These are phyloP conservation scores for Polypterus senegalus DNA, from an alignment of 2,113 vertebrate genomes.

Conservation along the genomic window DNA sequence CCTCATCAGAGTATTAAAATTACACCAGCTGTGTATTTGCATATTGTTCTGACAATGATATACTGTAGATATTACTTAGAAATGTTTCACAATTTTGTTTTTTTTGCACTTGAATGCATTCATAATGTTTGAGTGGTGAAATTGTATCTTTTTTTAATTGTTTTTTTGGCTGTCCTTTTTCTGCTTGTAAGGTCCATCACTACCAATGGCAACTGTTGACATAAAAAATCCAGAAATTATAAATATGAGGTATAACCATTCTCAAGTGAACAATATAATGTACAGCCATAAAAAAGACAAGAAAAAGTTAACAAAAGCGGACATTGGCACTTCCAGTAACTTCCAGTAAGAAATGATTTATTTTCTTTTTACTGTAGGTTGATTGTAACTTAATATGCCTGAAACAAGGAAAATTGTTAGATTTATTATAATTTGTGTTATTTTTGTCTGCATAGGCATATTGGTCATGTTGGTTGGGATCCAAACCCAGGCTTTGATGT, in stretches of 20 bases:
- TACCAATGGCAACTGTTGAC: constrained; percentile 93
- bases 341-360: constrained; percentile 72
- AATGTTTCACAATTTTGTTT: neutral
- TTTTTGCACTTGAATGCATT: no score
- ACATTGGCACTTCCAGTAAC: constrained; percentile 95
- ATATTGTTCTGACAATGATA: neutral
- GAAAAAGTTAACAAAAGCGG: constrained; percentile 92
- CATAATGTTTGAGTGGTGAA: neutral
- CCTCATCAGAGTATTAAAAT: no score
- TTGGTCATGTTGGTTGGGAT: constrained; percentile 98
- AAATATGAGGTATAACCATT: constrained; percentile 74
- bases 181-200: constrained; percentile 62
- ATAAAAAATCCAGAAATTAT: constrained; percentile 98
- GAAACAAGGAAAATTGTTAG: no score
- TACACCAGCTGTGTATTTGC: no score
- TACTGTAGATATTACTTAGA: neutral
- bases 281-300: constrained; percentile 78
- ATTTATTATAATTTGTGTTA: neutral
- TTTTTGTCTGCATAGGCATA: constrained; percentile 60
- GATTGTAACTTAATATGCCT: neutral
- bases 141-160: neutral
- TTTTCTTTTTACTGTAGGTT: neutral
- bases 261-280: constrained; percentile 85
- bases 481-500: constrained; percentile 98
- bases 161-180: neutral